phyloP scores from a whole-genome alignment of 2,113 vertebrate species.

The Thalassarche chlororhynchos region DNA sequence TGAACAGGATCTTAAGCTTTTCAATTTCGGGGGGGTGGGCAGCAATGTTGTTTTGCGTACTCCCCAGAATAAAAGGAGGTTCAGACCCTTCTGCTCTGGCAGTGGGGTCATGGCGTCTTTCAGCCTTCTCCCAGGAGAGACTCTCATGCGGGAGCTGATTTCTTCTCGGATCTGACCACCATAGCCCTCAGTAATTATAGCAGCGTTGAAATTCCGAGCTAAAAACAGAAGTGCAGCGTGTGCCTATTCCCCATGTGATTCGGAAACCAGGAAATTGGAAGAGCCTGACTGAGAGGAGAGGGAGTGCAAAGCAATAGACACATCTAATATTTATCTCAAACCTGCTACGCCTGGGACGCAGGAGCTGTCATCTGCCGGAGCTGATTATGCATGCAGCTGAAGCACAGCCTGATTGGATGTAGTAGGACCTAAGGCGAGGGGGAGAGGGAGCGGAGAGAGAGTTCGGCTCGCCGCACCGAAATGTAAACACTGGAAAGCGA shows the following conservation, averaged over 20 bases:
- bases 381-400: neutral
- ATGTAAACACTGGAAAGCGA: neutral
- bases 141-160: neutral
- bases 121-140: conserved; percentile 16
- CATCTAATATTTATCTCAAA: neutral
- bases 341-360: neutral
- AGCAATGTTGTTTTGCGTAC: neutral
- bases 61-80: neutral
- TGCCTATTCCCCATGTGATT: conserved; percentile 45
- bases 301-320: neutral
- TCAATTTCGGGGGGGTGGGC: neutral
- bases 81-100: neutral
- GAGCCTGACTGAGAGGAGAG: conserved; percentile 22
- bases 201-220: conserved; percentile 46
- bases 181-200: conserved; percentile 56
- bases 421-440: conserved; percentile 10
- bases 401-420: conserved; percentile 17
- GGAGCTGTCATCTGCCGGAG: conserved; percentile 27
- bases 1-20: neutral
- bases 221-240: conserved; percentile 59
- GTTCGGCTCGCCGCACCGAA: neutral
- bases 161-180: conserved; percentile 36
- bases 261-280: conserved; percentile 46
- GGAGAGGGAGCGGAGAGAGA: neutral
- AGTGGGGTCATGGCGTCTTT: neutral